phyloP scores from a whole-genome alignment of 30 jellyfish, hydroid and myxozoan species.

The Aurelia aurita complex sp. Pacific region DNA sequence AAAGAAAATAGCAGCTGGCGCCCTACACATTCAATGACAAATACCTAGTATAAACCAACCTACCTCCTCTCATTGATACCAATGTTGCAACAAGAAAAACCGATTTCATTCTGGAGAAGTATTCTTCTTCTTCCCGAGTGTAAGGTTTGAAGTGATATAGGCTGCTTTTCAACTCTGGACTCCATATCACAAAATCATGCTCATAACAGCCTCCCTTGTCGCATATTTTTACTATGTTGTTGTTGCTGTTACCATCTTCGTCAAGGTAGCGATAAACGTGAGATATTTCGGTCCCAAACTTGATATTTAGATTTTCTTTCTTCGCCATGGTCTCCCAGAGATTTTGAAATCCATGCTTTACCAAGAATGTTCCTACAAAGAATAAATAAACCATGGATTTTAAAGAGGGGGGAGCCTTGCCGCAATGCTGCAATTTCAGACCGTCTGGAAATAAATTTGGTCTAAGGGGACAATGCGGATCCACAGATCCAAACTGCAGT shows the following conservation, averaged over 20 bases:
- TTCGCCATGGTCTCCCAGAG: slow-evolving; percentile 78
- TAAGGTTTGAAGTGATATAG: slow-evolving; percentile 22
- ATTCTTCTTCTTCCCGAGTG: slow-evolving; percentile 1
- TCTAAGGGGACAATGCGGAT: too few species aligned
- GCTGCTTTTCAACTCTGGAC: slow-evolving; percentile 82
- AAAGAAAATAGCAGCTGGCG: too few species aligned
- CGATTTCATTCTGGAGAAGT: slow-evolving; percentile 5
- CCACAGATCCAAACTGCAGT: too few species aligned
- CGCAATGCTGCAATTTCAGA: too few species aligned
- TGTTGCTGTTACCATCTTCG: slow-evolving; percentile 17
- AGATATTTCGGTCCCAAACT: slow-evolving; percentile 24
- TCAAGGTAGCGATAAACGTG: slow-evolving; percentile 25
- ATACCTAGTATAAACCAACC: neutral
- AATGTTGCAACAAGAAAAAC: slow-evolving; percentile 28
- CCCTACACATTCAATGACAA: neutral
- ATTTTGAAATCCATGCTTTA: slow-evolving; percentile 74
- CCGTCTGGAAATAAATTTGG: too few species aligned
- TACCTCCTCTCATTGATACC: neutral
- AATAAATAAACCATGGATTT: neutral
- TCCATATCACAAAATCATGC: slow-evolving; percentile 91
- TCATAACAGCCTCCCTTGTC: slow-evolving; percentile 10
- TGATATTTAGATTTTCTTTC: slow-evolving; percentile 48
- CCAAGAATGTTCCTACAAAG: slow-evolving; percentile 61
- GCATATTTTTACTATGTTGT: neutral
- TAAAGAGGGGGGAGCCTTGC: too few species aligned